A percentile compares a stretch with the other conserved stretches of the same genome.
These are phyloP conservation scores for Galeopsomyia nigrocyanea DNA, from an alignment of 2,888 invertebrate species.

Conservation along the genomic window DNA sequence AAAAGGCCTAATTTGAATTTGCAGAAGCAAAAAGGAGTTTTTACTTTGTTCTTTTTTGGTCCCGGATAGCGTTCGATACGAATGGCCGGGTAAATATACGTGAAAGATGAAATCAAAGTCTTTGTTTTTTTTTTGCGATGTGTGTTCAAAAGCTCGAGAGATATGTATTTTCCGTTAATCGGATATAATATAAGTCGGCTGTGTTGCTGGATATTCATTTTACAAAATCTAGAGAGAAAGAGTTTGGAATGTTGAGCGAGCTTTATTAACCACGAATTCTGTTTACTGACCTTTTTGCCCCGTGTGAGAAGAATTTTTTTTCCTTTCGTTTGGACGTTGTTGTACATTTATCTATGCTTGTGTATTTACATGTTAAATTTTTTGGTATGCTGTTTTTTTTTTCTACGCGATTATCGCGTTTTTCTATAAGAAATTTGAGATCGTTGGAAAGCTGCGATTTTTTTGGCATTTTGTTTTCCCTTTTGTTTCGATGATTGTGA, in stretches of 20 bases:
- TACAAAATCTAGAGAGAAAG: no score
- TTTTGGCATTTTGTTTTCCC: slow-evolving; percentile 23
- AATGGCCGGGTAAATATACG: slow-evolving; percentile 49
- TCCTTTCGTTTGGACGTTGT: not conserved
- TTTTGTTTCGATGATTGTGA: slow-evolving; percentile 43
- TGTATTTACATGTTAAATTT: slow-evolving; percentile 16
- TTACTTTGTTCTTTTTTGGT: slow-evolving; percentile 17
- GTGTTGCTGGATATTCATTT: no score
- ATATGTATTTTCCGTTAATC: slow-evolving; percentile 36
- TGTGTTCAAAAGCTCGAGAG: slow-evolving; percentile 34
- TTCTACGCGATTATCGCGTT: slow-evolving; percentile 7
- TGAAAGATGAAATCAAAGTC: not conserved
- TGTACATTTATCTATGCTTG: slow-evolving; percentile 4
- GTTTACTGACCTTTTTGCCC: no score
- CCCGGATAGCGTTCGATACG: slow-evolving; percentile 50
- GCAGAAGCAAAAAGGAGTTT: no score
- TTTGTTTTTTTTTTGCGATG: not conserved
- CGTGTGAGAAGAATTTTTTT: no score
- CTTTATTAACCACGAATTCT: no score
- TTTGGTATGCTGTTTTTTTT: not conserved
- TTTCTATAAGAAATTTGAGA: slow-evolving; percentile 22
- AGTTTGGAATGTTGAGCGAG: no score
- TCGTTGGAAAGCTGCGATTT: slow-evolving; percentile 35
- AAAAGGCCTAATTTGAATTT: no score
- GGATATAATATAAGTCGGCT: no score